Evolutionary conservation across 2,797 vertebrate species (phyloP).

Genomic region (Ficedula albicollis): DNA sequence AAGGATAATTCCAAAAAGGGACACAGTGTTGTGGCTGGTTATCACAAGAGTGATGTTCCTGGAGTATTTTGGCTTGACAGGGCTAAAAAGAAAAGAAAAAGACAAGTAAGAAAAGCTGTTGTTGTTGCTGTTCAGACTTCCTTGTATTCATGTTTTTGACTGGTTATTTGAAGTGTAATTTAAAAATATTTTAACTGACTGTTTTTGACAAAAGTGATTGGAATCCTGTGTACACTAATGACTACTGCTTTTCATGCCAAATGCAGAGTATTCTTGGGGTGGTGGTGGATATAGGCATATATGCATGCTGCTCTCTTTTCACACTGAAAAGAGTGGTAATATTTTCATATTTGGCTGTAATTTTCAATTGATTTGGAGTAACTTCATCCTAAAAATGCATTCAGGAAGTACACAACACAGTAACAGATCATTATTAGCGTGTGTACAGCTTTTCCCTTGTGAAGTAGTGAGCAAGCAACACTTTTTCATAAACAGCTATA

Average conservation of each 20-base stretch:
- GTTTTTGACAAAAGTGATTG: neutral
- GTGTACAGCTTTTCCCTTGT: neutral
- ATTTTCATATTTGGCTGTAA: neutral
- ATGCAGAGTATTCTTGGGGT: neutral
- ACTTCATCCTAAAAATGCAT: neutral
- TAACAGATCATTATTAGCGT: neutral
- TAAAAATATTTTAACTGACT: neutral
- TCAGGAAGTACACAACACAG: neutral
- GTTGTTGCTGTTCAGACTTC: neutral
- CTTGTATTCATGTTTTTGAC: neutral
- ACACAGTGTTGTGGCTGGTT: neutral
- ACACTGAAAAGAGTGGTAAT: neutral
- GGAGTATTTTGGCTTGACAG: neutral
- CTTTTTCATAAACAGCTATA: neutral
- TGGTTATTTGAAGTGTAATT: neutral
- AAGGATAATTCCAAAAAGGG: slow-evolving; percentile 37
- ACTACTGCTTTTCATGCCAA: neutral
- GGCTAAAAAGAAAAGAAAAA: neutral
- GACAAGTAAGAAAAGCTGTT: neutral
- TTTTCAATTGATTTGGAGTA: neutral
- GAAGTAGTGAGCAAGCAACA: neutral
- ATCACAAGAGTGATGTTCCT: neutral
- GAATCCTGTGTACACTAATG: neutral
- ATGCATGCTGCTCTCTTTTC: neutral
- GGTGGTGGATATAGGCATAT: neutral